Base-by-base conservation (phyloP, 1,140 invertebrate genomes). In the Muscidifurax raptorellus region DNA sequence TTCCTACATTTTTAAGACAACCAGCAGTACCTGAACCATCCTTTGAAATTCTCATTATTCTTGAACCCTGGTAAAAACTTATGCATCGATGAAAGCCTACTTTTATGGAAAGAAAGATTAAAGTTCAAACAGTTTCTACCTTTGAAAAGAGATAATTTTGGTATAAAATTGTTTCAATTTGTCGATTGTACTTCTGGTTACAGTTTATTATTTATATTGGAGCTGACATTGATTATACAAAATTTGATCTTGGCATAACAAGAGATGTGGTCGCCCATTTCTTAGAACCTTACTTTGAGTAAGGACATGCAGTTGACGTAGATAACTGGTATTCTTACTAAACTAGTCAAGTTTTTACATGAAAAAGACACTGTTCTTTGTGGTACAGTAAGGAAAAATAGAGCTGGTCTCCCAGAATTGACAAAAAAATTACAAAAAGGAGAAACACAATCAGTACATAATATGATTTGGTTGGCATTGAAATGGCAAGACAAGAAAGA, bases 201-300 rank as follows among this genome's bases (percentile, higher is more conserved):
- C 87, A 90, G 40, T 88, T 90, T 64, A 89, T 91, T 72, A 82
- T 92, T 22, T 92, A 91, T 84, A 90, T 80, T 13, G 89, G 88
- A 6, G 30, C 80, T 2, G 52, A 76, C 18, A 83, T 74, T 47
- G 52, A 83, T 25, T 83, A 80, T 81, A 80, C 82, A 76, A 85
- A 85, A 67, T 86, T 86, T 25, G 85, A 75, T 28, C 75, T 83
- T 22, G 87, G 85, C 2, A 77, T 86, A 30, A 28, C 80, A 36
- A 82, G 82, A 12, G 82, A 84, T 67, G 84, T 88, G 40, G 86
- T 88, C 22, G 83, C 83, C 64, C 77, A 86, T 78, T 86, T 88
- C 27, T 78, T 88, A 71, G 36, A 85, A 82, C 82, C 88, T 28
- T 87, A 88, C 80, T 85, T 85, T 82, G 25, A 67, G 71, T 85